phyloP scores from a whole-genome alignment of 2,888 invertebrate species.

The Euplagia quadripunctaria region DNA sequence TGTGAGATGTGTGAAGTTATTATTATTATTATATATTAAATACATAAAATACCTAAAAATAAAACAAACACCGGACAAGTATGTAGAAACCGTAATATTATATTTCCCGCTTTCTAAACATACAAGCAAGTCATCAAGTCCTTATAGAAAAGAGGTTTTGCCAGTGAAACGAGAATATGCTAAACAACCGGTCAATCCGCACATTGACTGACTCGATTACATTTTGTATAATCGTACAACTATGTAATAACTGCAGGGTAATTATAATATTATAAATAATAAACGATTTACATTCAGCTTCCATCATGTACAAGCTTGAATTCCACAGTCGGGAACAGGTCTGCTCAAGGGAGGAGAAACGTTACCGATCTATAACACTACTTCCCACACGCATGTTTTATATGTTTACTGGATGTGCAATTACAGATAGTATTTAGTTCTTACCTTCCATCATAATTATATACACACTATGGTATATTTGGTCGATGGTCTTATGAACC shows the following conservation, averaged over 20 bases:
- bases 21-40: too few relatives aligned
- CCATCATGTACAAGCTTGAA: slow-evolving; percentile 61
- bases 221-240: slow-evolving; percentile 45
- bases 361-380: not conserved
- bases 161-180: slow-evolving; percentile 50
- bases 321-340: slow-evolving; percentile 28
- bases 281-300: slow-evolving; percentile 72
- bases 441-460: too few relatives aligned
- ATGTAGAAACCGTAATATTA: not conserved
- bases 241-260: slow-evolving; percentile 50
- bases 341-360: not conserved
- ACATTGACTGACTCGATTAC: slow-evolving; percentile 36
- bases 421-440: not conserved
- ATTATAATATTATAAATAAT: slow-evolving; percentile 78
- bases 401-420: not conserved
- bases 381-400: not conserved
- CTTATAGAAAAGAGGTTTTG: slow-evolving; percentile 46
- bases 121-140: slow-evolving; percentile 27
- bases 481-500: too few relatives aligned
- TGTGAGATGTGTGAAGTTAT: too few relatives aligned
- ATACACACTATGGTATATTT: too few relatives aligned
- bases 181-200: slow-evolving; percentile 50
- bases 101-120: slow-evolving; percentile 42
- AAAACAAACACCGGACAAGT: not conserved
- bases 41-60: not conserved